phyloP scores from a whole-genome alignment of 2,113 vertebrate species.

The Promerops cafer region DNA sequence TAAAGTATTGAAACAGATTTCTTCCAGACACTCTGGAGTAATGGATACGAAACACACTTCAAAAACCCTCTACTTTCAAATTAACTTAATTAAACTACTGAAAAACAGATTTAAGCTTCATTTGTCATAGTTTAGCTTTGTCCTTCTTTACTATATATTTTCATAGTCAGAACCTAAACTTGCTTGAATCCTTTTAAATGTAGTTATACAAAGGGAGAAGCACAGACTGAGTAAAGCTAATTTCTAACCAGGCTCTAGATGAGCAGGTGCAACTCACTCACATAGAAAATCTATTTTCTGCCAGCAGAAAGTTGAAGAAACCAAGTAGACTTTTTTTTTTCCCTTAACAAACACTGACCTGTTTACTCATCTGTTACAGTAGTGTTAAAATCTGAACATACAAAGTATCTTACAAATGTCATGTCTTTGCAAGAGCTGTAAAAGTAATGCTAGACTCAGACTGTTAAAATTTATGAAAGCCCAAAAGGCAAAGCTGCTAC shows the following conservation, averaged over 20 bases:
- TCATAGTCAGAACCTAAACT: background rate
- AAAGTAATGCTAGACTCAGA: background rate
- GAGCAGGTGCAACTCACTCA: background rate
- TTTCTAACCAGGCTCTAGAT: background rate
- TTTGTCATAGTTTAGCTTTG: background rate
- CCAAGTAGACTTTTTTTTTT: background rate
- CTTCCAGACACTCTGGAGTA: background rate
- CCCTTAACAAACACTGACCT: background rate
- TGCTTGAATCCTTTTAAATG: background rate
- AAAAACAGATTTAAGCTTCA: background rate
- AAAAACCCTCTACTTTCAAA: background rate
- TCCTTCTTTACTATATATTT: background rate
- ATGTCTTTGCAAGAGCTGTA: background rate
- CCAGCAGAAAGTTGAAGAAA: background rate
- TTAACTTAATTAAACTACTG: background rate
- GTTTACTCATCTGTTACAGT: background rate
- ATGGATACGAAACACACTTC: background rate
- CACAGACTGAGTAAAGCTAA: background rate
- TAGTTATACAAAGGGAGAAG: background rate
- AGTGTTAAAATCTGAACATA: background rate
- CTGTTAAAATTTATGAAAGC: background rate
- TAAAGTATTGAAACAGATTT: background rate
- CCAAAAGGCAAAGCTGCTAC: background rate
- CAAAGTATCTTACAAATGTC: background rate
- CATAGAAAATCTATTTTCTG: background rate